These are phyloP conservation scores for Microhierax caerulescens DNA, from an alignment of 2,797 vertebrate species.

Conservation along the genomic window DNA sequence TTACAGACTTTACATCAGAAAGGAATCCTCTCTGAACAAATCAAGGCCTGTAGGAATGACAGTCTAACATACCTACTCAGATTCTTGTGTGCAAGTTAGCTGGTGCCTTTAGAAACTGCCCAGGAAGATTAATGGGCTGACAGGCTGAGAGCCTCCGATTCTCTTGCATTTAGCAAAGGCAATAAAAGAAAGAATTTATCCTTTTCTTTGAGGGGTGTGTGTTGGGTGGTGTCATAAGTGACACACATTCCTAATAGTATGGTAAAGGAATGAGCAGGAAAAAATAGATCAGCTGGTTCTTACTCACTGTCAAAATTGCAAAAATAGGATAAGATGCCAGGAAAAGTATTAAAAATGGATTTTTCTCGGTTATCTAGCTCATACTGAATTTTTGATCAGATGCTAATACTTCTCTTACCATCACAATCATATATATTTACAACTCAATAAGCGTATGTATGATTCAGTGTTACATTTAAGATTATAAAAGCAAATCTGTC, in stretches of 20 bases:
- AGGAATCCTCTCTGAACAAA: slow-evolving; percentile 42
- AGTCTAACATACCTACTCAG: neutral
- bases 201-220: neutral
- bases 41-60: neutral
- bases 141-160: neutral
- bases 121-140: neutral
- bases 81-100: neutral
- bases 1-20: slow-evolving; percentile 53
- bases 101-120: neutral
- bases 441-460: slow-evolving; percentile 26
- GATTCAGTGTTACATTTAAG: slow-evolving; percentile 47
- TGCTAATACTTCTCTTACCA: slow-evolving; percentile 15
- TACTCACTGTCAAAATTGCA: neutral
- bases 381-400: slow-evolving; percentile 20
- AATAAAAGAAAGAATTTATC: neutral
- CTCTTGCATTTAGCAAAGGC: neutral
- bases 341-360: slow-evolving; percentile 20
- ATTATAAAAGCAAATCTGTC: slow-evolving; percentile 32
- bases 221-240: neutral
- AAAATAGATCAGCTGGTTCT: slow-evolving; percentile 34
- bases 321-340: neutral
- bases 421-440: slow-evolving; percentile 46
- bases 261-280: neutral
- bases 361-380: slow-evolving; percentile 11
- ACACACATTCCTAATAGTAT: neutral